These are phyloP conservation scores for Poecilia picta DNA, from an alignment of 2,797 vertebrate genomes.

Conservation along the genomic window DNA sequence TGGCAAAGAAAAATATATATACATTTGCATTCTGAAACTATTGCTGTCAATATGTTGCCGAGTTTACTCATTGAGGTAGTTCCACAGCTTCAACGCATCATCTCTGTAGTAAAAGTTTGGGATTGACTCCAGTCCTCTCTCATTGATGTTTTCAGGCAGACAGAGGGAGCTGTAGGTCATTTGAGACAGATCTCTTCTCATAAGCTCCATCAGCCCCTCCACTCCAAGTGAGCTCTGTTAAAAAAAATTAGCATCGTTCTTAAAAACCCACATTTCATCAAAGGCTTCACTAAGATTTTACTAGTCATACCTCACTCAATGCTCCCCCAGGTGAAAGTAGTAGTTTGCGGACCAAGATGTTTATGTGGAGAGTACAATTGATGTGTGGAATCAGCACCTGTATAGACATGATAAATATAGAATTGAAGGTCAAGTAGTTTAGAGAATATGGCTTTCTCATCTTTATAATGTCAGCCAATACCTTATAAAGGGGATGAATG, in stretches of 20 bases:
- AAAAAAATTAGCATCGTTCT: neutral
- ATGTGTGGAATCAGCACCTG: slow-evolving; percentile 69
- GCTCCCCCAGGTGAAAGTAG: slow-evolving; percentile 32
- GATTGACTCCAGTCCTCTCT: slow-evolving; percentile 77
- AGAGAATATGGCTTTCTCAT: neutral
- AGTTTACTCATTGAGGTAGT: slow-evolving; percentile 72
- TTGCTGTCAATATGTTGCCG: neutral
- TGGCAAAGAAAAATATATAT: neutral
- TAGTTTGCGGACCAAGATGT: accelerated
- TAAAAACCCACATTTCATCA: neutral
- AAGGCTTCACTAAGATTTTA: neutral
- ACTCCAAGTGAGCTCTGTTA: slow-evolving; percentile 68
- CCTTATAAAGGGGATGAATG: slow-evolving; percentile 83
- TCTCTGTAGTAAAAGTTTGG: slow-evolving; percentile 84
- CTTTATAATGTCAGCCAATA: slow-evolving; percentile 25
- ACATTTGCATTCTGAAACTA: neutral
- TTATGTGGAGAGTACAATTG: slow-evolving; percentile 58
- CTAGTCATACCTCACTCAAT: slow-evolving; percentile 11
- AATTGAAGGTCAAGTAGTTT: neutral
- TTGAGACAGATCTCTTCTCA: slow-evolving; percentile 61
- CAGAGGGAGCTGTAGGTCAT: slow-evolving; percentile 77
- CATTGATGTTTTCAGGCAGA: slow-evolving; percentile 77
- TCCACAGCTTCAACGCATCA: slow-evolving; percentile 81
- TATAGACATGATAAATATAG: neutral
- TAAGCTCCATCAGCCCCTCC: slow-evolving; percentile 65